phyloP scores from a whole-genome alignment of 2,888 invertebrate species.

The Thecophora atra region DNA sequence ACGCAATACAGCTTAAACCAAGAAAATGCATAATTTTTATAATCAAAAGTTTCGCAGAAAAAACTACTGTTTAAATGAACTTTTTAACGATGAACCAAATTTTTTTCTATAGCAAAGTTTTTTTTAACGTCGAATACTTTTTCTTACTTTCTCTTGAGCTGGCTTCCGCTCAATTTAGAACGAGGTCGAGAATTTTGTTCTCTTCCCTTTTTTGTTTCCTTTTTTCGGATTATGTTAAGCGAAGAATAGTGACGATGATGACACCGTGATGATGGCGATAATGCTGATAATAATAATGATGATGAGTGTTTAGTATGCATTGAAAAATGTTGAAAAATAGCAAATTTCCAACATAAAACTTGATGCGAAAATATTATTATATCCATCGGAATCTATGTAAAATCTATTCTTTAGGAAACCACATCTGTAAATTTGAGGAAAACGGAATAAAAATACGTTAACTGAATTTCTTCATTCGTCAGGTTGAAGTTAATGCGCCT shows the following conservation, averaged over 20 bases:
- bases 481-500: no score
- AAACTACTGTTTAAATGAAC: neutral
- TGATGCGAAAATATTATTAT: no score
- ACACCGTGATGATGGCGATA: neutral
- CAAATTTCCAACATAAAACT: no score
- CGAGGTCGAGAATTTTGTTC: conserved; percentile 11
- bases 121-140: neutral
- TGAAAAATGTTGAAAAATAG: neutral
- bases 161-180: conserved; percentile 25
- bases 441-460: no score
- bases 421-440: no score
- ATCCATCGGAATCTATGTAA: no score
- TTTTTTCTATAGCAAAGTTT: neutral
- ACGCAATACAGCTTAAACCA: neutral
- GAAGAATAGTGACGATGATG: neutral
- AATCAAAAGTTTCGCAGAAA: neutral
- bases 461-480: no score
- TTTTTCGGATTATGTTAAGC: neutral
- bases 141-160: neutral
- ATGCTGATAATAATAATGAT: conserved; percentile 6
- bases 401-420: no score
- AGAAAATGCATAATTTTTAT: neutral
- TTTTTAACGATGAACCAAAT: neutral
- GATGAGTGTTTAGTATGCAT: neutral
- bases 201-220: neutral